Base-by-base conservation (phyloP, 2,888 invertebrate species). In the Sarcophaga caerulescens region DNA sequence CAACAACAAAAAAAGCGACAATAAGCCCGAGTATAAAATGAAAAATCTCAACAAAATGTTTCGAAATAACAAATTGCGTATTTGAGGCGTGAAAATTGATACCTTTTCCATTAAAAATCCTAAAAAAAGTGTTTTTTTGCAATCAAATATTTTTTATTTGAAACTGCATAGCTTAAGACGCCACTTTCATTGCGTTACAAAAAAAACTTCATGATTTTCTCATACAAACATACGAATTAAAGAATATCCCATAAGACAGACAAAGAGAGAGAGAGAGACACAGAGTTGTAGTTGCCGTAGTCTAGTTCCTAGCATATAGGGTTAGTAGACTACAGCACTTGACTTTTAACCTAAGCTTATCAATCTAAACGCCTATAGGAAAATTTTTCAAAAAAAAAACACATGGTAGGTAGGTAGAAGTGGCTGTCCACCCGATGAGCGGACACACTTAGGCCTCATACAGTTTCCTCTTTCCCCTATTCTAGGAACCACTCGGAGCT, bases 11-110 rank as follows among this genome's bases (percentile, higher is more conserved):
- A 69, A 8, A 68, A 66, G 44, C 12, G 6, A 10, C 25, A 25
- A 47, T 62, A 19, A 65, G 14, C 14, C 14, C 17, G 14, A 52
- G 14, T 35, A 11, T 23, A 10, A 69, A 77, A 12, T 3, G 44
- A 71, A 59, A 59, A 17, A 21, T 35, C n/a, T 14, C 17, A 73
- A 59, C 52, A 69, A 69, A 68, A 69, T 17, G 4, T 52, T 52
- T 52, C 25, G 35, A 35, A 14, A 23, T 70, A 63, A 65, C 57
- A 71, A 47, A 71, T 73, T 65, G 45, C 65, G 59, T 59, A 59
- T 65, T 76, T 69, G 57, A 63, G 77, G 77, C 63, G 73, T 69
- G 68, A 68, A 74, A 77, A 81, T 81, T 71, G 73, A 74, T 77
- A 81, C 77, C 63, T 21, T 68, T 35, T 10, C 35, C 35, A 8